Base-by-base conservation (phyloP, 2,113 vertebrate species). In the Megalops atlanticus region DNA sequence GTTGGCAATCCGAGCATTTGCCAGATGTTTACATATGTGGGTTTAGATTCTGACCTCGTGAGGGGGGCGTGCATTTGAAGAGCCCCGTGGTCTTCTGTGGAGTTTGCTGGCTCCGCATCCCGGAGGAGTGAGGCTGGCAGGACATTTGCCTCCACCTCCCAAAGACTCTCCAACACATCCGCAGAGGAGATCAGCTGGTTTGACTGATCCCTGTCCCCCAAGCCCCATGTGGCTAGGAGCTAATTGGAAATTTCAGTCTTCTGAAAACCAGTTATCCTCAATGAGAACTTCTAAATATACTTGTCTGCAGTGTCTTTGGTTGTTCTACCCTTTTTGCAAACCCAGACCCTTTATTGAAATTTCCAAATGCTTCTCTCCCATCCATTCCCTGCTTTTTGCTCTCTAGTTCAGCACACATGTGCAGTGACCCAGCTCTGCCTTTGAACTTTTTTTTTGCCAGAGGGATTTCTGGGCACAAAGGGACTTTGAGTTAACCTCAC, bases 11-110 rank as follows among this genome's bases (percentile, higher is more conserved):
- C 81, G 90, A 91, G 92, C 92, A 88, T 92, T 92, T 92, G 83
- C 90, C 91, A 92, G 88, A 92, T 94, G 93, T 93, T 93, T 93
- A 93, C 88, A 92, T 93, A 89, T 93, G 89, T 91, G 81, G 68
- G 83, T 83, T 85, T 81, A 85, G 90, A 91, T 88, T 83, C 89
- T 89, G 87, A 86, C 90, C 82, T 87, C 86, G 81, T 88, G 91
- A 88, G 90, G 3, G 18, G 49, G 49, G 49, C 16, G 49, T 16
- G 49, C n/a, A n/a, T n/a, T n/a, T n/a, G n/a, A n/a, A n/a, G n/a
- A n/a, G 82, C 83, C 81, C 71, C 89, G 89, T 91, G 89, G 87
- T 74, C 58, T 47, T 77, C 81, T 40, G 77, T 33, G 27, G 31
- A 81, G 74, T 49, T 16, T 49, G 45, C 1, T 8, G 45, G 8